Evolutionary conservation across 2,888 invertebrate species (phyloP).

Genomic region (Venusia cambrica): DNA sequence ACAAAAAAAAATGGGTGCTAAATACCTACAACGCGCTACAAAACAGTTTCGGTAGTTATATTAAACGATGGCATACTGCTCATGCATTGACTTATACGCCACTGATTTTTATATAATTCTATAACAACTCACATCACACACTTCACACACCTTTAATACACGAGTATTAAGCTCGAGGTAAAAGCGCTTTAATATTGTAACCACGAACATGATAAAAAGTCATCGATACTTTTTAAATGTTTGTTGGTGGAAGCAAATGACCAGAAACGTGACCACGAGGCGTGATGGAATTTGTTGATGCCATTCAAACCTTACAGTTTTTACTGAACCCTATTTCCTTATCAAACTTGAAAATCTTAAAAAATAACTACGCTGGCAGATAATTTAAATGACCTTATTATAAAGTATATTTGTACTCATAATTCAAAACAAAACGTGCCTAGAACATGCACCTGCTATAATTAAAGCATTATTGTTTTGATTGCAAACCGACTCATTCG

Average conservation of each 20-base stretch:
- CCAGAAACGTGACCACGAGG: slow-evolving; percentile 40
- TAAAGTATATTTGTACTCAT: slow-evolving; percentile 10
- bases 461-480: slow-evolving; percentile 45
- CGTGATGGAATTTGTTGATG: slow-evolving; percentile 42
- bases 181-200: slow-evolving; percentile 24
- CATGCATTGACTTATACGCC: too few species aligned
- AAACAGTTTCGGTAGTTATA: too few species aligned
- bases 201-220: slow-evolving; percentile 28
- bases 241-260: slow-evolving; percentile 39
- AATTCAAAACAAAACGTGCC: slow-evolving; percentile 37
- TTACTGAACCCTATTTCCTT: too few species aligned
- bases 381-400: slow-evolving; percentile 4
- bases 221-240: slow-evolving; percentile 30
- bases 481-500: slow-evolving; percentile 37
- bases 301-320: slow-evolving; percentile 25
- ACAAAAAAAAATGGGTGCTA: too few species aligned
- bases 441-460: slow-evolving; percentile 46
- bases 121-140: too few species aligned
- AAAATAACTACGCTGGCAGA: too few species aligned
- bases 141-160: too few species aligned
- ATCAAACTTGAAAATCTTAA: too few species aligned
- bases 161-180: slow-evolving; percentile 5
- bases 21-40: too few species aligned
- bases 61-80: too few species aligned
- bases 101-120: too few species aligned